Base-by-base conservation (phyloP, 23 tunicate species). In the Diplosoma virens region DNA sequence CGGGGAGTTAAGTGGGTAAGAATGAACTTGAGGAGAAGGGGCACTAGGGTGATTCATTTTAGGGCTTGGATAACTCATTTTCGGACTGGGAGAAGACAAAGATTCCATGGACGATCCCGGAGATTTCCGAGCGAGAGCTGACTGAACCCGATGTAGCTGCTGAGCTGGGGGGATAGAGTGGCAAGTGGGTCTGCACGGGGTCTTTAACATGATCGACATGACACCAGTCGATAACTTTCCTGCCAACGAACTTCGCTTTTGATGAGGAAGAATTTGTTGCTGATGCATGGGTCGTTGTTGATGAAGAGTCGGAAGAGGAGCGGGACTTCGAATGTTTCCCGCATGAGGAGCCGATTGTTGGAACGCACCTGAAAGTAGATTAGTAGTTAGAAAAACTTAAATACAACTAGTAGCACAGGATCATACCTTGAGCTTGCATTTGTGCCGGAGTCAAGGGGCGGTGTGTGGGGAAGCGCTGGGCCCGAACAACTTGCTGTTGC, bases 21-120 rank as follows among this genome's bases (percentile, higher is more conserved):
- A 59, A 14, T 87, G 93, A 18, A 81, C 24, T 2, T 58, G 81
- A 1, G 96, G 96, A 28, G 95, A 81, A 30, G 88, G 80, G 25
- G 86, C 64, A 37, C 47, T 69, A 31, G 88, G 82, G 6, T 67
- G 81, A 20, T 67, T 67, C 70, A 80, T 55, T 47, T 71, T 78
- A 4, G 96, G 96, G 50, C 93, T 86, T 20, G 86, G 77, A n/a
- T n/a, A n/a, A n/a, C n/a, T n/a, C n/a, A n/a, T n/a, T n/a, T n/a
- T n/a, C n/a, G n/a, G n/a, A 30, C 63, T 79, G 2, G 75, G 34
- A 41, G 66, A 79, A 14, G 88, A 77, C 33, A 24, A 24, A 33
- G 84, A 65, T 20, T 89, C 96, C 5, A 67, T 37, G 11, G 83
- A 85, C 18, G 96, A 82, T 9, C 76, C 88, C 11, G 96, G 96